Evolutionary conservation across 2,797 vertebrate species (phyloP), one percentile per base, ranked within the genome.

Genomic region (Mareca strepera): DNA sequence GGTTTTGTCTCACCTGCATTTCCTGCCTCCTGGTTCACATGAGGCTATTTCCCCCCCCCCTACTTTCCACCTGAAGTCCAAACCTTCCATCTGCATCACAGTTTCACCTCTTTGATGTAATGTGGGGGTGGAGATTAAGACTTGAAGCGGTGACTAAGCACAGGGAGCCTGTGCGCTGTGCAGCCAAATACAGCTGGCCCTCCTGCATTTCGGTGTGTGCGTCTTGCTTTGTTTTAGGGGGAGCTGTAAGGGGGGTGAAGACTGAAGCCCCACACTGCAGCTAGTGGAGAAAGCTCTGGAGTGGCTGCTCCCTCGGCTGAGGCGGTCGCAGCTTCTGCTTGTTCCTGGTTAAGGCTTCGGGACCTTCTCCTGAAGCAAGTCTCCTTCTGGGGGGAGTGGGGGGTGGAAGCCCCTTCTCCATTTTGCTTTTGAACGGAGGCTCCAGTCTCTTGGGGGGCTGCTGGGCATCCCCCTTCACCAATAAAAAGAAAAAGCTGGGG

Each of bases 81-180:
- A 82, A 22, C 68, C 50, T 86, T 82, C 87, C 53, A 37, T 93
- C 88, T 80, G 92, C 93, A 93, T 93, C 93, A 64, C 7, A 18
- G 29, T 22, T 93, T 88, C 64, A 9, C 67, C 59, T 86, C 90
- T 86, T 59, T 67, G 78, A 60, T 90, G 92, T 88, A 66, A 46
- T 60, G 78, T 73, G 95, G 92, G 88, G 89, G 96, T 82, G 94
- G 96, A 84, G 93, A 90, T 84, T 1, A 28, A 83, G 92, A 44
- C 75, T 69, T 66, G 43, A 60, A 81, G 95, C 83, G 11, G 0
- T 90, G 95, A 95, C 94, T 96, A 92, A 95, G 96, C 90, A 79
- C 29, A 1, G 73, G 91, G 35, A 73, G 81, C 73, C 77, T 56
- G 1, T 35, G 62, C 39, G 4, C 66, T 23, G 44, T 59, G 79